Evolutionary conservation across 2,113 vertebrate genomes (phyloP).

Genomic region (Pheucticus melanocephalus): DNA sequence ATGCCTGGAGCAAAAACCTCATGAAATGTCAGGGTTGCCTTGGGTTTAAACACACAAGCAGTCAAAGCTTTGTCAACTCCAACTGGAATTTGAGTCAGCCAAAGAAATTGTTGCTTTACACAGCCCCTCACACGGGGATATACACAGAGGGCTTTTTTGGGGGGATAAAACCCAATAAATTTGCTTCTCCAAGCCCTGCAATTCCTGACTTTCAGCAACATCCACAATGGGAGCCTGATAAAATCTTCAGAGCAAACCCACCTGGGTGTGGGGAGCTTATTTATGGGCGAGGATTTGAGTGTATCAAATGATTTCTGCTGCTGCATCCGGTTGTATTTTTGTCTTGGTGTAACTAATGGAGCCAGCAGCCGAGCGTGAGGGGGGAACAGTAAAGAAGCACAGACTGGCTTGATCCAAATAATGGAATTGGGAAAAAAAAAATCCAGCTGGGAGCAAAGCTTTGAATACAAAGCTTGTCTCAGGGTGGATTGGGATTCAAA

Average conservation of each 20-base stretch:
- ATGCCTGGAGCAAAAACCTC: neutral
- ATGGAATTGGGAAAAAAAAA: neutral
- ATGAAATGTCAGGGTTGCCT: slow-evolving; percentile 6
- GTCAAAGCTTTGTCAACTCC: neutral
- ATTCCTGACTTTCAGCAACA: neutral
- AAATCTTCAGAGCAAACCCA: neutral
- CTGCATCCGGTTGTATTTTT: neutral
- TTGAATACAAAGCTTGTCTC: neutral
- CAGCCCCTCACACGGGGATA: neutral
- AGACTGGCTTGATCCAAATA: neutral
- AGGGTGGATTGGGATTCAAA: neutral
- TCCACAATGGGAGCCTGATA: neutral
- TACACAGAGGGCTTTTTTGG: fast-evolving
- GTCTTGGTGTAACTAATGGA: slow-evolving; percentile 18
- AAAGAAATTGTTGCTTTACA: neutral
- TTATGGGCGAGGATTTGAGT: neutral
- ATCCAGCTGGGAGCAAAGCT: neutral
- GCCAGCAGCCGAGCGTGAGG: neutral
- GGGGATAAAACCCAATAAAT: neutral
- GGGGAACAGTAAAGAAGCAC: neutral
- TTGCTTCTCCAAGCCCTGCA: neutral
- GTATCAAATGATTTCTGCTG: neutral
- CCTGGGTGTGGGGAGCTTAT: neutral
- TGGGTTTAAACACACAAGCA: slow-evolving; percentile 8
- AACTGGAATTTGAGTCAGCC: neutral